phyloP scores from a whole-genome alignment of 2,797 vertebrate species.

The Acanthiza pusilla region DNA sequence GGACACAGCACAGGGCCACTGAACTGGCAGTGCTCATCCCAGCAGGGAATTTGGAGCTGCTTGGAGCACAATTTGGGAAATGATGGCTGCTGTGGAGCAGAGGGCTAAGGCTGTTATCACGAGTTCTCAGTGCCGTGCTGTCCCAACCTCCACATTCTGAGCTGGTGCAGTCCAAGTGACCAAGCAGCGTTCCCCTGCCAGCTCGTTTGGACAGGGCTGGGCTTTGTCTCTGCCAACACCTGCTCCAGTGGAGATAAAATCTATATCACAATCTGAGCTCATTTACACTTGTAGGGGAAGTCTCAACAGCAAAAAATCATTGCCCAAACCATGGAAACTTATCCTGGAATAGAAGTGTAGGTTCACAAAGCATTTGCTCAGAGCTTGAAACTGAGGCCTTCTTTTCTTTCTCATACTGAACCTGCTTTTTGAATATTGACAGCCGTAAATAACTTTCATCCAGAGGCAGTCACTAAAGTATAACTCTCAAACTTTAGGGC shows the following conservation, averaged over 20 bases:
- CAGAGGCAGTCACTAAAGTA: neutral
- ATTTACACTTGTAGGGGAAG: neutral
- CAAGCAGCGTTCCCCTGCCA: neutral
- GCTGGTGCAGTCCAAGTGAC: neutral
- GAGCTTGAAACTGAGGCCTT: neutral
- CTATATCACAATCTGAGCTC: neutral
- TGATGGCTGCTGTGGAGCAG: neutral
- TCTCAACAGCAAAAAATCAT: neutral
- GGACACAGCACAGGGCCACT: neutral
- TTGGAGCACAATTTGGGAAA: neutral
- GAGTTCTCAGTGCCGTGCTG: neutral
- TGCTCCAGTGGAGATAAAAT: neutral
- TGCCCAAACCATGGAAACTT: neutral
- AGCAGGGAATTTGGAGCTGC: neutral
- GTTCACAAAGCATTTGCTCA: neutral
- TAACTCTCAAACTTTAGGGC: neutral
- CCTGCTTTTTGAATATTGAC: neutral
- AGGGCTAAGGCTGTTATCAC: neutral
- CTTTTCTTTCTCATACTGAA: neutral
- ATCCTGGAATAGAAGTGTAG: neutral
- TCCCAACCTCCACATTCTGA: neutral
- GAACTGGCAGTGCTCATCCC: neutral
- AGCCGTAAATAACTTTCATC: neutral
- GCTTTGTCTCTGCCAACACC: conserved; percentile 14
- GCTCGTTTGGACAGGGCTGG: neutral